Percentiles rank a stretch among this genome's conserved stretches.
Evolutionary conservation across 2,797 vertebrate species (phyloP).

Genomic region (Knipowitschia caucasica): DNA sequence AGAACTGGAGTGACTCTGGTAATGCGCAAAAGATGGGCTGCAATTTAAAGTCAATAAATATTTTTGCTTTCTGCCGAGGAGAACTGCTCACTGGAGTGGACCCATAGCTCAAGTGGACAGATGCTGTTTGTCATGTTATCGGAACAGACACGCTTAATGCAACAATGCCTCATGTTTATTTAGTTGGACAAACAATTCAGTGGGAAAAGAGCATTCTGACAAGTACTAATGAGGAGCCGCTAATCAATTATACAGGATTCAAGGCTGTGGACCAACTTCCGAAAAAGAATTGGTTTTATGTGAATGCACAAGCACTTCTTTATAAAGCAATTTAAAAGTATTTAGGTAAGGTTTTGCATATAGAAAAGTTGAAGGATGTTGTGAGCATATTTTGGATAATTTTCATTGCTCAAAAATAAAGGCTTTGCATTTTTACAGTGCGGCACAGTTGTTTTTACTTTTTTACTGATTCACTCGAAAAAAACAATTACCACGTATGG

Average conservation of each 20-base stretch:
- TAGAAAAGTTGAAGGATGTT: not conserved
- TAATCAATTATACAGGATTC: slow-evolving; percentile 25
- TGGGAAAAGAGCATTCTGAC: slow-evolving; percentile 17
- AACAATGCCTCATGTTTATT: slow-evolving; percentile 38
- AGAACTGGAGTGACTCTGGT: slow-evolving; percentile 59
- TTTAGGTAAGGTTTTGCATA: not conserved
- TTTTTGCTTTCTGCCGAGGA: slow-evolving; percentile 41
- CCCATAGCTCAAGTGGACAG: slow-evolving; percentile 51
- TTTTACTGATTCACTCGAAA: no score
- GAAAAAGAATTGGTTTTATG: not conserved
- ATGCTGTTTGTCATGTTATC: slow-evolving; percentile 33
- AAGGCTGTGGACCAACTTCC: slow-evolving; percentile 2
- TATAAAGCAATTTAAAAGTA: not conserved
- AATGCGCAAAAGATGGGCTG: slow-evolving; percentile 70
- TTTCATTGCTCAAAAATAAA: no score
- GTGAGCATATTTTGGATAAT: no score
- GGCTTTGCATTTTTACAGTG: no score
- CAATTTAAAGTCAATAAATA: slow-evolving; percentile 72
- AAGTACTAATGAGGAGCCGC: slow-evolving; percentile 34
- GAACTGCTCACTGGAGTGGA: slow-evolving; percentile 65
- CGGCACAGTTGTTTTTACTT: no score
- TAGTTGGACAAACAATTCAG: slow-evolving; percentile 25
- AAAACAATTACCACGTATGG: no score
- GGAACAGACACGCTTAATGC: slow-evolving; percentile 19
- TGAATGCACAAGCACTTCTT: not conserved